Percentiles rank a stretch among this genome's conserved stretches.
Conservation (phyloP, 2,888 invertebrate genomes). For the Tribolium freemani region DNA sequence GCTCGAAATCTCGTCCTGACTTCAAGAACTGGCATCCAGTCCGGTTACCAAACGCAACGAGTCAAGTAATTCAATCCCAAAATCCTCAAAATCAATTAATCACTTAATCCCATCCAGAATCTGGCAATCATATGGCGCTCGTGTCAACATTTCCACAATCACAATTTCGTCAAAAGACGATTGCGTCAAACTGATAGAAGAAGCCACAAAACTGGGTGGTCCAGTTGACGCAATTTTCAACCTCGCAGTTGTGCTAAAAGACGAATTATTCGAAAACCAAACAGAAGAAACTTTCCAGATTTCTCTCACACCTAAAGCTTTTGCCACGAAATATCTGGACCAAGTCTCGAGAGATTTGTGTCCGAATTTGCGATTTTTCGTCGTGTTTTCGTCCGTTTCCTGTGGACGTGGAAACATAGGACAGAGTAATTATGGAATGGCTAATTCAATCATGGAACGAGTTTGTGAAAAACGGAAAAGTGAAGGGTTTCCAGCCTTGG, state of each 20-base stretch:
- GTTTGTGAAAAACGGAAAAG: conserved; percentile 52
- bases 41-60: conserved; percentile 81
- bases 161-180: conserved; percentile 81
- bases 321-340: conserved; percentile 86
- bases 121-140: conserved; percentile 81
- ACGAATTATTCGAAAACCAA: conserved; percentile 85
- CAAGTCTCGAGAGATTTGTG: conserved; percentile 60
- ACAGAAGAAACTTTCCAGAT: conserved; percentile 77
- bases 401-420: conserved; percentile 54
- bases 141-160: conserved; percentile 77
- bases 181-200: conserved; percentile 77
- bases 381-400: conserved; percentile 54
- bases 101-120: conserved; percentile 66
- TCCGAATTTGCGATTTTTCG: conserved; percentile 54
- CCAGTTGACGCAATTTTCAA: conserved; percentile 90
- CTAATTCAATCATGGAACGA: conserved; percentile 55
- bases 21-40: conserved; percentile 83
- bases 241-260: conserved; percentile 85
- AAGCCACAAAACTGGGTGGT: conserved; percentile 77
- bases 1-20: conserved; percentile 84
- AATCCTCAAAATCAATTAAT: not conserved
- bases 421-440: conserved; percentile 56
- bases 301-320: conserved; percentile 83
- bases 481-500: conserved; percentile 53
- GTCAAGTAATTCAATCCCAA: not conserved